These are phyloP conservation scores for Cacoxenus indagator DNA, from an alignment of 2,888 invertebrate genomes.

Conservation along the genomic window DNA sequence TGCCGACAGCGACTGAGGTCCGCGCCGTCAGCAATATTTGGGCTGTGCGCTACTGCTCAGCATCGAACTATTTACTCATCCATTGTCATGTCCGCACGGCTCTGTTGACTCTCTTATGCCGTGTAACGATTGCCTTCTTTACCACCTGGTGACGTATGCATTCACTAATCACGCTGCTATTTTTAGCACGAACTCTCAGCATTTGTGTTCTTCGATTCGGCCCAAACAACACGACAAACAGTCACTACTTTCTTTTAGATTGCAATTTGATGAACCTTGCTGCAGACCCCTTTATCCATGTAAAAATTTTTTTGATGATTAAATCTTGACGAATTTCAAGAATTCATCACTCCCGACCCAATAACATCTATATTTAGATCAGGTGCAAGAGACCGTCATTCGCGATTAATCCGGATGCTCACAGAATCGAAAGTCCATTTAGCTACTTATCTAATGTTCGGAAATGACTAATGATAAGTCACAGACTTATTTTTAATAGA, in stretches of 20 bases:
- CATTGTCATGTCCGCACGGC: slow-evolving; percentile 28
- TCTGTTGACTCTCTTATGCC: slow-evolving; percentile 21
- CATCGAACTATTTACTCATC: not conserved
- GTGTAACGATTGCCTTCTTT: slow-evolving; percentile 27
- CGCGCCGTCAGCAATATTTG: too few species aligned
- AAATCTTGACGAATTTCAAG: not conserved
- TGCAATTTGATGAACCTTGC: too few species aligned
- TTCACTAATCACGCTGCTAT: slow-evolving; percentile 58
- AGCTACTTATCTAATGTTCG: not conserved
- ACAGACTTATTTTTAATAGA: too few species aligned
- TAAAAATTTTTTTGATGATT: not conserved
- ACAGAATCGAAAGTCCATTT: too few species aligned
- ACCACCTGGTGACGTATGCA: slow-evolving; percentile 59
- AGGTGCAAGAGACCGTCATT: not conserved
- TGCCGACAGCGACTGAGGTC: slow-evolving; percentile 50
- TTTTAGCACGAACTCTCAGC: slow-evolving; percentile 34
- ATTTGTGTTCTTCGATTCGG: too few species aligned
- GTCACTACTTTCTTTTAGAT: too few species aligned
- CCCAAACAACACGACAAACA: too few species aligned
- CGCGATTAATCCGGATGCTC: too few species aligned
- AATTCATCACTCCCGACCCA: too few species aligned
- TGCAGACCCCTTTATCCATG: too few species aligned
- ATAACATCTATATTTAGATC: not conserved
- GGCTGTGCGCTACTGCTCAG: not conserved
- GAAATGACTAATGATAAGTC: not conserved